Evolutionary conservation across 2,797 vertebrate genomes (phyloP).

Genomic region (Telmatherina bonti): DNA sequence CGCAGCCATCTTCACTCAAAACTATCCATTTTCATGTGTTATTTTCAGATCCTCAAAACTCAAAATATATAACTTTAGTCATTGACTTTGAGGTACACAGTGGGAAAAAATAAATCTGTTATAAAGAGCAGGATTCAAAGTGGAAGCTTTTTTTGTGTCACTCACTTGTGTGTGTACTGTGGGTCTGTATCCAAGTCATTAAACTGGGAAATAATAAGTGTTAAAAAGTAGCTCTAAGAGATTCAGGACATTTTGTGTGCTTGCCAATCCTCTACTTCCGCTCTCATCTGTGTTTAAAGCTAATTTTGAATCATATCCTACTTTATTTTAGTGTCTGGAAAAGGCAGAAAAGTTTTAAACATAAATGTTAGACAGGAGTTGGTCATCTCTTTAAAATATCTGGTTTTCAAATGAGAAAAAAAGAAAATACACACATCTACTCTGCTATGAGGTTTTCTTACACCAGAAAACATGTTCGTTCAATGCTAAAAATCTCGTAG

Average conservation of each 20-base stretch:
- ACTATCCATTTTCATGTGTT: slow-evolving; percentile 6
- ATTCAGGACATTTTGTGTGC: slow-evolving; percentile 35
- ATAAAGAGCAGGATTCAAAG: not conserved
- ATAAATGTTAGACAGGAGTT: slow-evolving; percentile 24
- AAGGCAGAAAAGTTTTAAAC: slow-evolving; percentile 48
- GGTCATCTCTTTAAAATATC: not conserved
- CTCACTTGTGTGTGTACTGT: slow-evolving; percentile 16
- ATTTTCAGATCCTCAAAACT: slow-evolving; percentile 23
- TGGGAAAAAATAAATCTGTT: slow-evolving; percentile 7
- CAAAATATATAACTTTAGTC: not conserved
- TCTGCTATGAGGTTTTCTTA: not conserved
- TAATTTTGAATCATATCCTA: slow-evolving; percentile 54
- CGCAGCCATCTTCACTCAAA: slow-evolving; percentile 44
- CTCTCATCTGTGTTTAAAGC: slow-evolving; percentile 49
- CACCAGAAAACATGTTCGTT: not conserved
- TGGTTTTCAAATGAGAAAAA: not conserved
- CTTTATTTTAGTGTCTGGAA: slow-evolving; percentile 48
- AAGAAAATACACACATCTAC: not conserved
- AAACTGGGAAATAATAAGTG: slow-evolving; percentile 59
- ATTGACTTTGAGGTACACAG: not conserved
- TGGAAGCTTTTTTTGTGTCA: not conserved
- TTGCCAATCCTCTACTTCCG: slow-evolving; percentile 27
- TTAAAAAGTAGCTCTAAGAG: slow-evolving; percentile 50
- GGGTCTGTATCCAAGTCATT: slow-evolving; percentile 43
- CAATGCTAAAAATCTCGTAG: slow-evolving; percentile 28